Evolutionary conservation across 2,113 vertebrate species (phyloP), one percentile per base, ranked within the genome.

Genomic region (Zapornia atra): DNA sequence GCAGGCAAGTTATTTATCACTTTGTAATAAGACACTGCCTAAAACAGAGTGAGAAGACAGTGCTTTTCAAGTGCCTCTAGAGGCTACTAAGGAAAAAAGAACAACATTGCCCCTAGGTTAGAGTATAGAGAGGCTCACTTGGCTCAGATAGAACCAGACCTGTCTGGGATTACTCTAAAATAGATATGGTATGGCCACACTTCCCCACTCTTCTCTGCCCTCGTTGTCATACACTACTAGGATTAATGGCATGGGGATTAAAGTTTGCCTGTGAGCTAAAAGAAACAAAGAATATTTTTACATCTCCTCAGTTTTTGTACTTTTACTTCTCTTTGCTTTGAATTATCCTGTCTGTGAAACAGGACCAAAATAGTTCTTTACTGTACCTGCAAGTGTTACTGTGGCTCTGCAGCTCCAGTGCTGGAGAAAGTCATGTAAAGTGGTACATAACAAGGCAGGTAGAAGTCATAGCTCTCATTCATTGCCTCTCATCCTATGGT

Each of bases 351-450:
- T 44, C 82, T 94, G 51, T 84, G 64, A 90, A 84, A 44, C 26
- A 56, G 64, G 36, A 88, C 42, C 65, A 54, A 53, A 95, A 94
- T 60, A 90, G 72, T 79, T 86, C 69, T 90, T 60, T 69, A 53
- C 14, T 54, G 31, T 46, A 63, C 34, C 72, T 95, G 82, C n/a
- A 59, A 93, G 56, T 10, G 42, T 38, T 92, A 44, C 69, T 75
- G 76, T n/a, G 82, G 72, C 79, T 93, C 40, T 94, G 85, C 88
- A 86, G 82, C 78, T 90, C 77, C 40, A 80, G 71, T 34, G 22
- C 75, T 69, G 56, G 59, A 92, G 83, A 87, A 85, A 63, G 92
- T 90, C 82, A 33, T 3, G 31, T 42, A 20, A 86, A 88, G 51
- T 56, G 46, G 63, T 92, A 11, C 48, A 53, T 54, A 64, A 26